phyloP scores from a whole-genome alignment of 2,888 invertebrate species.

The Rhagonycha lutea region DNA sequence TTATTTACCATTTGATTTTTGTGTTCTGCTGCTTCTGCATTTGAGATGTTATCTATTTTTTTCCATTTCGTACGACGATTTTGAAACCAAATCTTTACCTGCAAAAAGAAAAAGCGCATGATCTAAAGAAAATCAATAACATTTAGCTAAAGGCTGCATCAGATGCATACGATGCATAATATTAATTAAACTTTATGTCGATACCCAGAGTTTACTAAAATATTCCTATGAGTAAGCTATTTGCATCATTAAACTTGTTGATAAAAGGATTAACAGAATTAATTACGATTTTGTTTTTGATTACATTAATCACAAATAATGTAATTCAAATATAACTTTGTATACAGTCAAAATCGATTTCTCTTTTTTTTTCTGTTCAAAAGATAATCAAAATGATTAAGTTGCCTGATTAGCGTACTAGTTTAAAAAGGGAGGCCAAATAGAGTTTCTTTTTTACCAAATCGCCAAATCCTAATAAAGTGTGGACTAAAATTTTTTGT shows the following conservation, averaged over 20 bases:
- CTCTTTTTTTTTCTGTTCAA: not conserved
- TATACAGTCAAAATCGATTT: not conserved
- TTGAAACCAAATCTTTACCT: conserved; percentile 93
- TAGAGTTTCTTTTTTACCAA: too few species aligned
- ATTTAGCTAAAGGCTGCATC: conserved; percentile 30
- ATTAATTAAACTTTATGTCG: conserved; percentile 30
- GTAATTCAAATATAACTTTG: not conserved
- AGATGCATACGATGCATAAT: conserved; percentile 36
- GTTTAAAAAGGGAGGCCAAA: too few species aligned
- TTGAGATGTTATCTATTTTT: conserved; percentile 90
- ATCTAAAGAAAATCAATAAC: conserved; percentile 38
- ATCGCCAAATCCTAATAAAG: too few species aligned
- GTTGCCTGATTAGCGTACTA: too few species aligned
- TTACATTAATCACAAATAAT: not conserved
- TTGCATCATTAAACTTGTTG: not conserved
- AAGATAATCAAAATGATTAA: too few species aligned
- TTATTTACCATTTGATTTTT: conserved; percentile 60
- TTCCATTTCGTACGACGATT: conserved; percentile 85
- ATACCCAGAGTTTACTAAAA: conserved; percentile 13
- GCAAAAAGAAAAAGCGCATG: conserved; percentile 53
- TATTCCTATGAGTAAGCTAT: not conserved
- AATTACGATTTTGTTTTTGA: not conserved
- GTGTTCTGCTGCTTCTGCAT: conserved; percentile 85
- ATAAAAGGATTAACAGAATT: not conserved
- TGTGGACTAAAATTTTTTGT: too few species aligned